Evolutionary conservation across 2,113 vertebrate species (phyloP).

Genomic region (Muscicapa adusta): DNA sequence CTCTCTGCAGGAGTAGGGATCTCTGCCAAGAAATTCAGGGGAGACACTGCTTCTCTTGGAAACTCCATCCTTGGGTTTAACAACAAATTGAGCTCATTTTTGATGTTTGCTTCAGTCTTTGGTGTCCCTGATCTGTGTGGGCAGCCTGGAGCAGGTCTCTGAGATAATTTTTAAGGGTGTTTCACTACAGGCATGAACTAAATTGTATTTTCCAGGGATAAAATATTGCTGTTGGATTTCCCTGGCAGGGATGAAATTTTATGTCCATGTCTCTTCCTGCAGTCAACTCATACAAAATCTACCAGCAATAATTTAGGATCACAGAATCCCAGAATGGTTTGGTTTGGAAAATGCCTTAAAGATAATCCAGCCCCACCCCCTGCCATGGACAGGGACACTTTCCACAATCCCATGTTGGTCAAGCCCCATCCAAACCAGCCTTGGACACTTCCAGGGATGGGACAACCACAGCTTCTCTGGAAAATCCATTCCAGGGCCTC

Average conservation of each 20-base stretch:
- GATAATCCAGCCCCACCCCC: rapidly evolving
- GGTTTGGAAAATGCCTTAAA: neutral
- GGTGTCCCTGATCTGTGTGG: neutral
- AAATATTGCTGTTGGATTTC: neutral
- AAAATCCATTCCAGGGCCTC: neutral
- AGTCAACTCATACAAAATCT: neutral
- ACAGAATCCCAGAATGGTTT: neutral
- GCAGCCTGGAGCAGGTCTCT: neutral
- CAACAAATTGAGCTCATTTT: neutral
- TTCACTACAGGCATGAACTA: neutral
- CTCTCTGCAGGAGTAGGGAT: neutral
- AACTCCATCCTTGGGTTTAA: neutral
- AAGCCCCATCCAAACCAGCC: rapidly evolving
- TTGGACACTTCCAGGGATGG: neutral
- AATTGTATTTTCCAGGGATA: neutral
- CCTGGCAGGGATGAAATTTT: neutral
- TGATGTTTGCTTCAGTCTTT: neutral
- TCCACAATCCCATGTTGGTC: rapidly evolving
- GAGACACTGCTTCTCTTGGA: neutral
- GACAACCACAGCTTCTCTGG: neutral
- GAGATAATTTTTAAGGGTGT: neutral
- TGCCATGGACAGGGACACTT: neutral
- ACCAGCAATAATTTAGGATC: neutral
- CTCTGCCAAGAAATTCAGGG: neutral
- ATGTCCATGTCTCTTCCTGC: neutral